phyloP scores from a whole-genome alignment of 2,113 vertebrate genomes.

The Bostrychus sinensis region DNA sequence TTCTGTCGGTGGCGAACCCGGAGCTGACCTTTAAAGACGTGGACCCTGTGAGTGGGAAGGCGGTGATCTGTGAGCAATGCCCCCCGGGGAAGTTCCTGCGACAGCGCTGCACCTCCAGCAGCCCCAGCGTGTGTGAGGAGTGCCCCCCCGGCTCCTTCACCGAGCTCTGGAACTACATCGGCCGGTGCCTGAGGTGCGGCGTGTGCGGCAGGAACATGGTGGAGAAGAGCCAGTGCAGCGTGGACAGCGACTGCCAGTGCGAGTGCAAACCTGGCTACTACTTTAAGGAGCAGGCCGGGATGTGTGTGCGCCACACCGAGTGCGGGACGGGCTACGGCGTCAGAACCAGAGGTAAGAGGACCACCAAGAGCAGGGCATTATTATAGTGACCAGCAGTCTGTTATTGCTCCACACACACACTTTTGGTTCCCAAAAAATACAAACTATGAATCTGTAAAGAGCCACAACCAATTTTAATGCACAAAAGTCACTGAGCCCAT shows the following conservation, averaged over 20 bases:
- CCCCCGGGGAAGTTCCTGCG: conserved; percentile 50
- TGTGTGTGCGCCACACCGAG: conserved; percentile 56
- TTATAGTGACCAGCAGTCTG: no score
- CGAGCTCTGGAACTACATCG: conserved; percentile 71
- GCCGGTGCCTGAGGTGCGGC: conserved; percentile 63
- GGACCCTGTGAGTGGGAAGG: conserved; percentile 13
- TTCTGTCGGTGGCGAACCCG: background rate
- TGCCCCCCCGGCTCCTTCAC: conserved; percentile 70
- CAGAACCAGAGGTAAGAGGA: conserved; percentile 48
- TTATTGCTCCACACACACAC: no score
- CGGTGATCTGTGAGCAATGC: conserved; percentile 59
- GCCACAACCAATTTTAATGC: no score
- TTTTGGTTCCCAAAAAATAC: no score
- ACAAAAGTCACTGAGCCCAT: no score
- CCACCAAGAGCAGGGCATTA: no score
- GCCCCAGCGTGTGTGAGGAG: conserved; percentile 44
- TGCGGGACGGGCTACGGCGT: conserved; percentile 57
- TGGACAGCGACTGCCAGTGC: conserved; percentile 48
- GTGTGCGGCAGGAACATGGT: conserved; percentile 56
- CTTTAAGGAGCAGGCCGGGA: conserved; percentile 8
- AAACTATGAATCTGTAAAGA: no score
- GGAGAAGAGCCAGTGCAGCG: conserved; percentile 41
- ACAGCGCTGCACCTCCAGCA: conserved; percentile 42
- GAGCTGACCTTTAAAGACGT: conserved; percentile 15
- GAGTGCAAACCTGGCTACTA: conserved; percentile 60